These are phyloP conservation scores for Chlorops oryzae DNA, from an alignment of 1,140 invertebrate genomes.

Conservation along the genomic window DNA sequence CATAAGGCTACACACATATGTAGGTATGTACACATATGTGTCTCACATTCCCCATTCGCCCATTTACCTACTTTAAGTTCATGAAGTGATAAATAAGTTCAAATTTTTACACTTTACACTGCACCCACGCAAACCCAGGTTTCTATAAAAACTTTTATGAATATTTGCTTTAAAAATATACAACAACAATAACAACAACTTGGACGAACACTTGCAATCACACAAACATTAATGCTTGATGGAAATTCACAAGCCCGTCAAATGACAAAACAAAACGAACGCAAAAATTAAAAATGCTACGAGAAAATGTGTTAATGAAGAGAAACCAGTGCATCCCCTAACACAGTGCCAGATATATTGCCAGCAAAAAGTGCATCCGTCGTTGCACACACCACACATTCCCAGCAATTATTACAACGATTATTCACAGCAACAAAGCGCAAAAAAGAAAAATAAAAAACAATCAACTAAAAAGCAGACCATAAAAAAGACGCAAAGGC, in stretches of 20 bases:
- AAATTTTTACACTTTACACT: no score
- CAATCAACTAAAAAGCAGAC: no score
- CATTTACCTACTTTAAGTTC: no score
- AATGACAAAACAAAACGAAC: neutral
- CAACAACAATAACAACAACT: neutral
- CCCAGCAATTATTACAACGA: conserved; percentile 1
- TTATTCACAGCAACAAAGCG: conserved; percentile 20
- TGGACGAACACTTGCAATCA: neutral
- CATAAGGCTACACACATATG: no score
- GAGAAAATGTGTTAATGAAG: neutral
- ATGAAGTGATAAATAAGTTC: no score
- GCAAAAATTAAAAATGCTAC: neutral
- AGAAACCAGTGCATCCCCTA: neutral
- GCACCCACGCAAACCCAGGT: no score
- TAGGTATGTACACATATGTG: no score
- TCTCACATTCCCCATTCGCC: no score
- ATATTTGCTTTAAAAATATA: neutral
- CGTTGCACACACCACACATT: conserved; percentile 9
- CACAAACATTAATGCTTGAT: neutral
- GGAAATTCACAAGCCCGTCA: neutral
- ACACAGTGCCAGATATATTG: neutral
- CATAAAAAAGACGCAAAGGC: conserved; percentile 23
- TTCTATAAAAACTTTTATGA: neutral
- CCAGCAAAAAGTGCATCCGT: no score
- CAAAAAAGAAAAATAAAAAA: conserved; percentile 17